Percentiles rank a stretch among this genome's conserved stretches.
phyloP scores from a whole-genome alignment of 2,797 vertebrate genomes.

The Poecilia velifera region DNA sequence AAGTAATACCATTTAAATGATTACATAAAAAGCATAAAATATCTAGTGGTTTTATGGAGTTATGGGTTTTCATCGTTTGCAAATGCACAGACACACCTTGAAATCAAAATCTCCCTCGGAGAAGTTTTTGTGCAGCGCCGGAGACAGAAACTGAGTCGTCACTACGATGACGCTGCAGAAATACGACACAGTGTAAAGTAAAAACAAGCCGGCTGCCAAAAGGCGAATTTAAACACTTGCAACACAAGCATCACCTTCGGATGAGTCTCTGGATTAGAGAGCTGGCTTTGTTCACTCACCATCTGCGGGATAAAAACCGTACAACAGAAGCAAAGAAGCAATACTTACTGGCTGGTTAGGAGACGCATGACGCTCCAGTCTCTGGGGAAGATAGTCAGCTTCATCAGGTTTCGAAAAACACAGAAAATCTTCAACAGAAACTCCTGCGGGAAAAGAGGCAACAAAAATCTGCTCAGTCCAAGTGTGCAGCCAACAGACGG shows the following conservation, averaged over 20 bases:
- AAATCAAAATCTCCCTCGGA: conserved; percentile 98
- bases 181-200: conserved; percentile 54
- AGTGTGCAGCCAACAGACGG: conserved; percentile 12
- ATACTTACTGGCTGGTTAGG: conserved; percentile 95
- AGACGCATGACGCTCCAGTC: conserved; percentile 99
- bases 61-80: not conserved
- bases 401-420: conserved; percentile 99
- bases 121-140: conserved; percentile 98
- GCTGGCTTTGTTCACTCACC: conserved; percentile 55
- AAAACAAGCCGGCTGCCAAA: conserved; percentile 57
- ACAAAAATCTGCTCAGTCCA: conserved; percentile 15
- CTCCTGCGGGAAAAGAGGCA: conserved; percentile 81
- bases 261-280: conserved; percentile 58
- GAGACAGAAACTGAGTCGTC: conserved; percentile 95
- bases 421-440: conserved; percentile 99
- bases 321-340: conserved; percentile 48
- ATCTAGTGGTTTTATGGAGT: not conserved
- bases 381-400: conserved; percentile 96
- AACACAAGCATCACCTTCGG: conserved; percentile 64
- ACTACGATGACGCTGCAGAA: conserved; percentile 94
- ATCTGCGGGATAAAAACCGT: conserved; percentile 36
- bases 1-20: not conserved
- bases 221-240: conserved; percentile 52
- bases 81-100: conserved; percentile 83
- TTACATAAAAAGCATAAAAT: not conserved